Base-by-base conservation (phyloP, 2,888 invertebrate genomes). In the Tetragonisca angustula region DNA sequence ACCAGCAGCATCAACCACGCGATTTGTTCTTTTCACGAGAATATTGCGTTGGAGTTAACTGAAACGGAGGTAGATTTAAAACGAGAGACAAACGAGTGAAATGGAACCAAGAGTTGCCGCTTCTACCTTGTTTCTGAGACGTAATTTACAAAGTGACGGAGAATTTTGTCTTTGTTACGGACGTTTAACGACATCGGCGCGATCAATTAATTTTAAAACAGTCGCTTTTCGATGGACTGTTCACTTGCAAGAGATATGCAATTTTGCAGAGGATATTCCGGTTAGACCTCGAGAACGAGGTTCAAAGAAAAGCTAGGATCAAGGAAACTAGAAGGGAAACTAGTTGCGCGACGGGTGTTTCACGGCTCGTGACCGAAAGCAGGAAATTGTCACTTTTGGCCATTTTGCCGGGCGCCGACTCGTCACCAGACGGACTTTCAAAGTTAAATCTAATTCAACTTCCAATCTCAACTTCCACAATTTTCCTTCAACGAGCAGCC, bases 381-480 rank as follows among this genome's bases (percentile, higher is more conserved):
- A 74, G 69, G 56, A 79, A 73, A 81, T 84, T 59, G 81, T 82
- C 81, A 81, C 65, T 81, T 81, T 81, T 61, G 65, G 75, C 54
- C 49, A 54, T 82, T 82, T 82, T 74, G 64, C 50, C 43, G 56
- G 36, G 49, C 54, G 76, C 27, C 49, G 72, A 49, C 79, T 68
- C 9, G 68, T 27, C 61, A 24, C 19, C 17, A 69, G 64, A 65
- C 21, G 52, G 70, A 74, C 80, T 82, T 82, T 70, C 73, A 3
- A 80, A 81, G 74, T 81, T 80, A 70, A 82, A 82, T 82, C 80
- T 80, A 82, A 82, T 82, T 82, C 81, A 80, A 82, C 80, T 70
- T 80, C 59, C 70, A 80, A 82, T 82, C 52, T 59, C n/a, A 70
- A 80, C 65, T 82, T 80, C 24, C 74, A 54, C 80, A 65, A 79